Base-by-base conservation (phyloP, 2,888 invertebrate genomes). In the Dynastes maya region DNA sequence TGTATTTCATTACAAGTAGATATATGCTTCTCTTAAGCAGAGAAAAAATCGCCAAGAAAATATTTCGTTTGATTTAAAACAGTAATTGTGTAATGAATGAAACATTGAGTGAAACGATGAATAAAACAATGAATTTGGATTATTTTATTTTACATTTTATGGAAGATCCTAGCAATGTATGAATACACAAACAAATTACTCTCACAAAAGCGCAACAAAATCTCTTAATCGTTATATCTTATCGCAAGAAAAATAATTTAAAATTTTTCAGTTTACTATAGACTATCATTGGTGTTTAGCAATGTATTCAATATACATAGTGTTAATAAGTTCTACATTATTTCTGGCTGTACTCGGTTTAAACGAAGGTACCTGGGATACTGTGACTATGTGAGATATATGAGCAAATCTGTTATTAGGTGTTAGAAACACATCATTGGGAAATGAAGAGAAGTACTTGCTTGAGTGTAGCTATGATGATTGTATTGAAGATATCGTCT, bases 221-320 rank as follows among this genome's bases (percentile, higher is more conserved):
- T 67, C 67, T 40, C 16, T 45, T 67, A 40, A 67, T 67, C 67
- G 9, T 16, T 45, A 16, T 45, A 67, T 67, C 67, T 67, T 67
- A 67, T 67, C 67, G n/a, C 4, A 22, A 45, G 13, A n/a, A 22
- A 16, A n/a, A 61, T 9, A 27, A 11, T 29, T 61, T 27, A 61
- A 61, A 16, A 2, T 53, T 61, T 22, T 61, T 27, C 29, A 61
- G 61, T 61, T 58, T 61, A 61, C 3, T 61, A 6, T 13, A 13
- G 11, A 27, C 27, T 11, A 3, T 6, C 61, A 29, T 61, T 61
- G 16, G 6, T 22, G 6, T 61, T 61, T 27, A 61, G 8, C 27
- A 53, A 53, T 64, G 22, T 8, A 45, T 45, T 45, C 45, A 6
- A 11, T 11, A 11, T 2, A 45, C 45, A 45, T 29, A 45, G 45